Evolutionary conservation across 2,113 vertebrate species (phyloP).

Genomic region (Hymenochirus boettgeri): DNA sequence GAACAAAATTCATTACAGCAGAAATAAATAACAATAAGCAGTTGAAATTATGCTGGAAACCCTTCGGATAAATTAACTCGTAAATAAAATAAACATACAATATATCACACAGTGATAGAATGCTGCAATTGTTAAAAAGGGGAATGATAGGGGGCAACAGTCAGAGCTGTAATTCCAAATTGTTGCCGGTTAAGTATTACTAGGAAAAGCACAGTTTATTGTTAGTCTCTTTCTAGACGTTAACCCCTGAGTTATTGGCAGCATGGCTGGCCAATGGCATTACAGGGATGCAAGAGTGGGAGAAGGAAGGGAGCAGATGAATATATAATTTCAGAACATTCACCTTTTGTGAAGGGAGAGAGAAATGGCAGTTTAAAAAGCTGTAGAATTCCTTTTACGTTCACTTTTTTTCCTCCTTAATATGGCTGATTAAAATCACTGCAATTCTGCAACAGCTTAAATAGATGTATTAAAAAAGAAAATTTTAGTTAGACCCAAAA

Average conservation of each 20-base stretch:
- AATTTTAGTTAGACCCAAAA: constrained; percentile 94
- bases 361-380: constrained; percentile 6
- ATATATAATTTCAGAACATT: background rate
- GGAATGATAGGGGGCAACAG: constrained; percentile 10
- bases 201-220: background rate
- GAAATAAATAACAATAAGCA: constrained; percentile 87
- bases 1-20: constrained; percentile 66
- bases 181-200: constrained; percentile 7
- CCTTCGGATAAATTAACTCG: constrained; percentile 84
- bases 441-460: constrained; percentile 81
- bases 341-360: background rate
- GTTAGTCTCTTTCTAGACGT: constrained; percentile 24
- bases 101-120: constrained; percentile 96
- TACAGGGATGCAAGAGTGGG: constrained; percentile 2
- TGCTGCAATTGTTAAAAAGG: constrained; percentile 70
- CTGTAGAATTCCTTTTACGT: constrained; percentile 17
- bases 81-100: constrained; percentile 93
- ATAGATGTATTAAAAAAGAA: constrained; percentile 85
- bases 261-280: constrained; percentile 17
- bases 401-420: constrained; percentile 14
- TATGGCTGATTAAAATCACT: constrained; percentile 30
- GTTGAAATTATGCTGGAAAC: constrained; percentile 78
- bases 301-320: background rate
- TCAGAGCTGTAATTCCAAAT: constrained; percentile 12
- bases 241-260: constrained; percentile 26